phyloP scores from a whole-genome alignment of 2,888 invertebrate genomes.

The Sesia bembeciformis region DNA sequence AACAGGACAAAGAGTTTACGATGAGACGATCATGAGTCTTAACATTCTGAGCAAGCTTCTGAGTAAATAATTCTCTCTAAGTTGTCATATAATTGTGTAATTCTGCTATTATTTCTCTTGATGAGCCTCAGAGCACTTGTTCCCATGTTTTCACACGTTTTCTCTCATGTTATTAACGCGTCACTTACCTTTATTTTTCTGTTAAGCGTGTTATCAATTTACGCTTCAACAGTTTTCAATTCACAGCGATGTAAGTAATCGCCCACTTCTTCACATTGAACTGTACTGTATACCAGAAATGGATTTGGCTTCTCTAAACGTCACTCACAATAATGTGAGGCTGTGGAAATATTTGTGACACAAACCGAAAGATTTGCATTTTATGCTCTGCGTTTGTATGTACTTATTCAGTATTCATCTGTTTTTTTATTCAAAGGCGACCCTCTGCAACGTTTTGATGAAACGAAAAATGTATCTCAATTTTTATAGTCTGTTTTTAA shows the following conservation, averaged over 20 bases:
- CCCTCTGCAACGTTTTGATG: no score
- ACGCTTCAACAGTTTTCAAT: neutral
- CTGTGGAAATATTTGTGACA: no score
- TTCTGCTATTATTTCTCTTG: neutral
- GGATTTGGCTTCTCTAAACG: neutral
- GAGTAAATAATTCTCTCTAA: neutral
- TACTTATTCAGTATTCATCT: no score
- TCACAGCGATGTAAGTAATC: neutral
- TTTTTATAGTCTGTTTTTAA: no score
- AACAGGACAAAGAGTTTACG: neutral
- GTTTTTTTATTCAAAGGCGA: no score
- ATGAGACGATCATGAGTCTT: neutral
- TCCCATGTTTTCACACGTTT: neutral
- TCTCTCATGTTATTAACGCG: neutral
- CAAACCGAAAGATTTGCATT: no score
- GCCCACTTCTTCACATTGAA: neutral
- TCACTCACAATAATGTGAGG: no score
- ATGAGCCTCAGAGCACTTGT: neutral
- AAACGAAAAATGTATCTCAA: no score
- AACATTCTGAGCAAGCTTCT: neutral
- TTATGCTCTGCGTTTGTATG: no score
- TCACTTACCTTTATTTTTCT: neutral
- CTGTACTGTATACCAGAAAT: no score
- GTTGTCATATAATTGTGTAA: neutral
- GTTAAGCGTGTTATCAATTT: neutral